phyloP scores from a whole-genome alignment of 2,113 vertebrate species.

The Nannobrachium achirus region DNA sequence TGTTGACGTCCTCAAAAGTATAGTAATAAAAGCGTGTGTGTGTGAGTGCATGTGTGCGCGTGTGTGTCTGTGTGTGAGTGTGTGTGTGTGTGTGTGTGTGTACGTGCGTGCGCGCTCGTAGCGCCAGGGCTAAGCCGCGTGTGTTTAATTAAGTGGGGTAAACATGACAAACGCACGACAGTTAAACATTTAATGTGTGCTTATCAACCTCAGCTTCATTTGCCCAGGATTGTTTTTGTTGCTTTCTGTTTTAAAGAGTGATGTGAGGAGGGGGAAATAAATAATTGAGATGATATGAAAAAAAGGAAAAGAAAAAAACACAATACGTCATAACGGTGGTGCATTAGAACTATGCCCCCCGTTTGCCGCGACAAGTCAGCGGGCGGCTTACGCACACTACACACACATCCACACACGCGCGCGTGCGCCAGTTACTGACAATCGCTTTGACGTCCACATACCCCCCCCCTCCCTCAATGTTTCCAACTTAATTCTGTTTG shows the following conservation, averaged over 20 bases:
- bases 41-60: constrained; percentile 33
- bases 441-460: constrained; percentile 66
- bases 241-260: constrained; percentile 69
- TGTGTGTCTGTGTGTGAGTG: constrained; percentile 15
- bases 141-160: constrained; percentile 82
- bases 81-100: constrained; percentile 58
- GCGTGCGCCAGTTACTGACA: constrained; percentile 66
- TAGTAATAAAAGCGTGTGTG: neutral
- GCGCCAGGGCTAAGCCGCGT: constrained; percentile 64
- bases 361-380: constrained; percentile 67
- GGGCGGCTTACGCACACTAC: constrained; percentile 14
- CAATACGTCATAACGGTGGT: too few species aligned
- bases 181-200: constrained; percentile 83
- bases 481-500: constrained; percentile 67
- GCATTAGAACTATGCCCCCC: constrained; percentile 54
- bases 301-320: too few species aligned
- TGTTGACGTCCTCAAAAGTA: too few species aligned
- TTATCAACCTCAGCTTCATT: constrained; percentile 78
- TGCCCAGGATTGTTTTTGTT: constrained; percentile 62
- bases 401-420: too few species aligned
- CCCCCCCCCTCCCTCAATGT: neutral
- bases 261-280: constrained; percentile 49
- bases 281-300: too few species aligned
- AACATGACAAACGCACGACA: constrained; percentile 82
- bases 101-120: neutral